Percentiles rank a stretch among this genome's conserved stretches.
phyloP scores from a whole-genome alignment of 2,113 vertebrate species.

The Neogobius melanostomus region DNA sequence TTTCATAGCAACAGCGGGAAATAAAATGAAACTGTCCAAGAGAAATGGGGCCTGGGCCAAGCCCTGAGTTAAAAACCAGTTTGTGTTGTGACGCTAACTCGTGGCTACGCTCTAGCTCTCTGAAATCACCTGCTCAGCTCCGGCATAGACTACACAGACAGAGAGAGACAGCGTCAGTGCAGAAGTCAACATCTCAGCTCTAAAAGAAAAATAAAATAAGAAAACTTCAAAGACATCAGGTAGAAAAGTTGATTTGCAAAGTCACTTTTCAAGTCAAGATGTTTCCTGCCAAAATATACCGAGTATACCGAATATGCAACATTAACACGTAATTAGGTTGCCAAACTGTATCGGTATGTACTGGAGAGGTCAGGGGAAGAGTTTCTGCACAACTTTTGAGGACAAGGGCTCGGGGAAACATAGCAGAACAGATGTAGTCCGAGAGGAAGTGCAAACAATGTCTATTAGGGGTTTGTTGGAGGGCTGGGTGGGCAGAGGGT shows the following conservation, averaged over 20 bases:
- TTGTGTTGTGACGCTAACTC: constrained; percentile 45
- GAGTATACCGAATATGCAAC: constrained; percentile 70
- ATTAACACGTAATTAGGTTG: constrained; percentile 70
- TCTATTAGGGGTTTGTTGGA: constrained; percentile 64
- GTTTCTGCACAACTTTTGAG: constrained; percentile 63
- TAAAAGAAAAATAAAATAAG: constrained; percentile 70
- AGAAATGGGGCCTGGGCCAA: constrained; percentile 67
- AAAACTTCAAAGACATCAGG: constrained; percentile 75
- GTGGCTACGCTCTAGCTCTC: constrained; percentile 48
- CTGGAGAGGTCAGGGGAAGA: constrained; percentile 44
- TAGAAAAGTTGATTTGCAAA: constrained; percentile 84
- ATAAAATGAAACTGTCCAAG: constrained; percentile 67
- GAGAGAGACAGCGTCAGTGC: constrained; percentile 35
- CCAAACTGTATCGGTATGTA: constrained; percentile 61
- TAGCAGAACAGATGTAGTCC: constrained; percentile 71
- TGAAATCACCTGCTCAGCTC: constrained; percentile 63
- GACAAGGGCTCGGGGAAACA: constrained; percentile 23
- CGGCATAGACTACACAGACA: constrained; percentile 56
- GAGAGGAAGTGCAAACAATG: constrained; percentile 83
- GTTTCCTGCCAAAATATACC: constrained; percentile 73
- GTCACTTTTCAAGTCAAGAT: constrained; percentile 78
- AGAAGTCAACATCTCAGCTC: constrained; percentile 52
- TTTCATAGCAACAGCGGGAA: constrained; percentile 80
- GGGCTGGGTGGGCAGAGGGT: constrained; percentile 14
- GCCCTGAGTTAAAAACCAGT: constrained; percentile 78